Evolutionary conservation across 2,797 vertebrate genomes (phyloP).

Genomic region (Nannoperca australis): DNA sequence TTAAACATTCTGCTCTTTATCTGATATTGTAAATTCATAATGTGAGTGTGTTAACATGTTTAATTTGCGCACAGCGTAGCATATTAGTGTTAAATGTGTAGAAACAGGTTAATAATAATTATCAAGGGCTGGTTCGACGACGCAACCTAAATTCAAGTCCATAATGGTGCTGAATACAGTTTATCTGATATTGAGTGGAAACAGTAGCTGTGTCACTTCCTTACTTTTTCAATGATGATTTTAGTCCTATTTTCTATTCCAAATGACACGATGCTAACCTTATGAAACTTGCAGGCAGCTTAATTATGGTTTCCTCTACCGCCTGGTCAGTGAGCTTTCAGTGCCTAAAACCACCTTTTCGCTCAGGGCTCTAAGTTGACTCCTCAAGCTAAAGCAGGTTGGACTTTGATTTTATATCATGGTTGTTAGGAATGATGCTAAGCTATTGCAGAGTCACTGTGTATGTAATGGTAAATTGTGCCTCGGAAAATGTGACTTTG

Average conservation of each 20-base stretch:
- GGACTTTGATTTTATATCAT: not conserved
- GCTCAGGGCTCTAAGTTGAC: not conserved
- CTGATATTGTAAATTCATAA: slow-evolving; percentile 11
- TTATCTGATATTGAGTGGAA: not conserved
- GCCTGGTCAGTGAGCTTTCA: not conserved
- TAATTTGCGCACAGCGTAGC: slow-evolving; percentile 12
- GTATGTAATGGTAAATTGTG: not conserved
- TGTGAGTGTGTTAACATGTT: not conserved
- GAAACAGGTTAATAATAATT: not conserved
- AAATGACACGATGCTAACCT: not conserved
- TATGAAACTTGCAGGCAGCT: not conserved
- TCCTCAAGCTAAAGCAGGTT: not conserved
- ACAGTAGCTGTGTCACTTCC: not conserved
- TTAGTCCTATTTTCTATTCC: not conserved
- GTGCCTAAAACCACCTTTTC: not conserved
- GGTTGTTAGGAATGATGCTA: not conserved
- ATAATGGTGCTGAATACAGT: not conserved
- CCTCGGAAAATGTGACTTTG: not conserved
- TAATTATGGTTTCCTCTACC: not conserved
- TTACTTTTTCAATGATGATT: not conserved
- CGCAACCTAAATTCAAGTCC: not conserved
- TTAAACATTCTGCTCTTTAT: not conserved
- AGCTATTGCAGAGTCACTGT: not conserved
- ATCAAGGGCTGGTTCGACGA: not conserved
- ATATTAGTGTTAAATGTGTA: not conserved